phyloP scores from a whole-genome alignment of 2,888 invertebrate genomes.

The Germaria angustata region DNA sequence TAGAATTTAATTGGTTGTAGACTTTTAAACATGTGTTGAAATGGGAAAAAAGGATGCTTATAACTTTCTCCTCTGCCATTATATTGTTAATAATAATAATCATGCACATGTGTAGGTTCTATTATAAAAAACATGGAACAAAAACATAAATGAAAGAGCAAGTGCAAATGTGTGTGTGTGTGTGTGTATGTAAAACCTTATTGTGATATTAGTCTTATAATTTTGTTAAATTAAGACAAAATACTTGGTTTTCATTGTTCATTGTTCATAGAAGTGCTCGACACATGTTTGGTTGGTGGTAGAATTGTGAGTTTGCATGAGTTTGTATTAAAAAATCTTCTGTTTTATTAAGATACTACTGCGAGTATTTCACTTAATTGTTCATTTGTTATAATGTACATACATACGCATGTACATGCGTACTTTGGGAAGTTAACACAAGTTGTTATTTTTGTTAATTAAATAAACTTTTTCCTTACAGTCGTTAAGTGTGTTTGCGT shows the following conservation, averaged over 20 bases:
- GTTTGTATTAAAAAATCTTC: slow-evolving; percentile 31
- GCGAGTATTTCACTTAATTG: slow-evolving; percentile 48
- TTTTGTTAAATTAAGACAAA: slow-evolving; percentile 39
- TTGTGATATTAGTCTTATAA: slow-evolving; percentile 39
- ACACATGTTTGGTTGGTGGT: not conserved
- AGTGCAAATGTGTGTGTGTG: not conserved
- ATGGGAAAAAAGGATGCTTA: not conserved
- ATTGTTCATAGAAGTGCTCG: not conserved
- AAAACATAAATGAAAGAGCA: not conserved
- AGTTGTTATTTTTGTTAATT: slow-evolving; percentile 57
- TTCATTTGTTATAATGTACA: slow-evolving; percentile 22
- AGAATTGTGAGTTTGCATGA: not conserved
- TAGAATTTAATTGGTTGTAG: slow-evolving; percentile 48
- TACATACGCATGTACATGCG: not conserved
- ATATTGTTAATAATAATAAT: slow-evolving; percentile 42
- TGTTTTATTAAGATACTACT: slow-evolving; percentile 53
- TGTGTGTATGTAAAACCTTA: not conserved
- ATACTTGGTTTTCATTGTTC: slow-evolving; percentile 2
- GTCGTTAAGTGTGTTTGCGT: slow-evolving; percentile 24
- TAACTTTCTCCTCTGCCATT: not conserved
- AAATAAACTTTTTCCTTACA: slow-evolving; percentile 53
- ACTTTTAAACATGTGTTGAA: slow-evolving; percentile 9
- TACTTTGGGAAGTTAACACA: slow-evolving; percentile 13
- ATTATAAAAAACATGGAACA: not conserved
- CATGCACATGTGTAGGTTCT: not conserved